Evolutionary conservation across 1,140 invertebrate species (phyloP).

Genomic region (Trichomalopsis sarcophagae): DNA sequence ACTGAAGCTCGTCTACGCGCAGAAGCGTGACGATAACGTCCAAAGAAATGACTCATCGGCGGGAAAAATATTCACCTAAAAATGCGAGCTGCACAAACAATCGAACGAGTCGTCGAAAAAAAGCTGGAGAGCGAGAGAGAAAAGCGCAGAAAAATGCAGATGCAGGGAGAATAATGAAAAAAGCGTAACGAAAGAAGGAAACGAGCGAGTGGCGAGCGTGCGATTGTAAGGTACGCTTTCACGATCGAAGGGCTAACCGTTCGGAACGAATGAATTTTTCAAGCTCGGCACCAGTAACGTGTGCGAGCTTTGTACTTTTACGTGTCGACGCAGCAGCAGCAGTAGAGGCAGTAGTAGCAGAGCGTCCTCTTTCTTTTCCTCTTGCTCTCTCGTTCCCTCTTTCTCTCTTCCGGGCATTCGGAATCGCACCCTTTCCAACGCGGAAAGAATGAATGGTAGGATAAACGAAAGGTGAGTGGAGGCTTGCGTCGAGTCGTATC

Average conservation of each 20-base stretch:
- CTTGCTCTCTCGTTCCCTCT: too few species aligned
- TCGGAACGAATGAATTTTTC: conserved; percentile 19
- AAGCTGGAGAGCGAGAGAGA: too few species aligned
- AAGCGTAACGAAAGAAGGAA: neutral
- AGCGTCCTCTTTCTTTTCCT: too few species aligned
- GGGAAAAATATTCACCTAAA: too few species aligned
- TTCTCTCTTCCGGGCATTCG: neutral
- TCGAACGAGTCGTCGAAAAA: too few species aligned
- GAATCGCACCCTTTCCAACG: neutral
- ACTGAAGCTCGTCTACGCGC: too few species aligned
- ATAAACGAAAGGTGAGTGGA: conserved; percentile 16
- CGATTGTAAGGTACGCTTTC: neutral
- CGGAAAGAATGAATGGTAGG: neutral
- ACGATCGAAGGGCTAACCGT: neutral
- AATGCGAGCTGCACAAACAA: too few species aligned
- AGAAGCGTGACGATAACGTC: too few species aligned
- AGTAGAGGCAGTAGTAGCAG: neutral
- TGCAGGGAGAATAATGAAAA: neutral
- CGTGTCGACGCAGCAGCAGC: conserved; percentile 8
- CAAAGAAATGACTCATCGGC: too few species aligned
- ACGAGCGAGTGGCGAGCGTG: neutral
- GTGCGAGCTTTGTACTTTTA: conserved; percentile 3
- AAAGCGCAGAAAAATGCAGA: too few species aligned
- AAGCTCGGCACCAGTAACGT: neutral
- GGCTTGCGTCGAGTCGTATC: neutral